Conservation (phyloP, 1,140 invertebrate genomes). For the Chironomus striatipennis region DNA sequence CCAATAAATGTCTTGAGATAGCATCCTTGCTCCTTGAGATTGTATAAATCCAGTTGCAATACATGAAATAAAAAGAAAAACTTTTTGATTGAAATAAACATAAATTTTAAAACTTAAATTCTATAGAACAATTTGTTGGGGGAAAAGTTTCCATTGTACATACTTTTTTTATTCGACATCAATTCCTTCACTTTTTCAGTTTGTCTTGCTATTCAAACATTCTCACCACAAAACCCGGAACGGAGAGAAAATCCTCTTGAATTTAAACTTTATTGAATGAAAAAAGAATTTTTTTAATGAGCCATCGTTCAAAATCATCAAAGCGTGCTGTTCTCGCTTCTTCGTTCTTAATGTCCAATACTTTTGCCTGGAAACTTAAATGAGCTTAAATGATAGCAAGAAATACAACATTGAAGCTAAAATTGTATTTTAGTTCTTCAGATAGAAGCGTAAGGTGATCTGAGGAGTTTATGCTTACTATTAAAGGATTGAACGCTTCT, state of each 20-base stretch:
- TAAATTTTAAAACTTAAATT: background rate
- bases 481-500: no score
- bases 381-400: no score
- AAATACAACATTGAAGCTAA: no score
- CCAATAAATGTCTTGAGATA: background rate
- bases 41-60: background rate
- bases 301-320: background rate
- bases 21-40: background rate
- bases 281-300: background rate
- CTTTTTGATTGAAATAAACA: slow-evolving; percentile 2
- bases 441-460: no score
- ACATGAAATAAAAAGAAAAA: background rate
- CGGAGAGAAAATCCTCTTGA: no score
- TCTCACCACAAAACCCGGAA: no score
- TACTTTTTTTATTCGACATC: background rate
- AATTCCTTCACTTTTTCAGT: no score
- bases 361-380: no score
- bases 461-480: no score
- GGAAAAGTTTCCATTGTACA: background rate
- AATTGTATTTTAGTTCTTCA: no score
- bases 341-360: no score
- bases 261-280: background rate
- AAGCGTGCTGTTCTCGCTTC: background rate
- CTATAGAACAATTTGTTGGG: background rate
- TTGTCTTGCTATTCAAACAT: no score